phyloP scores from a whole-genome alignment of 1,140 invertebrate genomes.

The Heliconius eleuchia region DNA sequence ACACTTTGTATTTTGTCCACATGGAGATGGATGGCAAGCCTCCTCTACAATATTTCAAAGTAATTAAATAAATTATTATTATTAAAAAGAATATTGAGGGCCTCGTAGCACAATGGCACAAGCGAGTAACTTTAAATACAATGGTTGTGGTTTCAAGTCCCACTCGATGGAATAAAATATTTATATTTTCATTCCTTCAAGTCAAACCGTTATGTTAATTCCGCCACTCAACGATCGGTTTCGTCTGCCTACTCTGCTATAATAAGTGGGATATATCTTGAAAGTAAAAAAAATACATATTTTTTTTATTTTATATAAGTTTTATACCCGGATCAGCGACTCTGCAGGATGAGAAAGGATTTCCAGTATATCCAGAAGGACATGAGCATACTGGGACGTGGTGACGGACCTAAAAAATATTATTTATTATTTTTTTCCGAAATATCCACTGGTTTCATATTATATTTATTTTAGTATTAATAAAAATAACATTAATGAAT shows the following conservation, averaged over 20 bases:
- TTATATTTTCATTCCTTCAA: too few relatives aligned
- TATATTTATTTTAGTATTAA: not conserved
- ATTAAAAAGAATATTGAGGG: too few relatives aligned
- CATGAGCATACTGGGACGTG: constrained; percentile 93
- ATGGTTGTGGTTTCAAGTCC: too few relatives aligned
- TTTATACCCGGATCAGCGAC: constrained; percentile 83
- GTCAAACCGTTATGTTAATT: too few relatives aligned
- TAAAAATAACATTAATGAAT: not conserved
- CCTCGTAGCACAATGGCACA: too few relatives aligned
- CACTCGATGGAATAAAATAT: too few relatives aligned
- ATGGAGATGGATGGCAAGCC: constrained; percentile 89
- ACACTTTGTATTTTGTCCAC: constrained; percentile 90
- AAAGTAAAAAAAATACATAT: not conserved
- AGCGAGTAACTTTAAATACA: too few relatives aligned
- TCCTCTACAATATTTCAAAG: constrained; percentile 83
- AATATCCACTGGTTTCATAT: not conserved
- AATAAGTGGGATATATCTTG: not conserved
- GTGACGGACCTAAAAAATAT: constrained; percentile 83
- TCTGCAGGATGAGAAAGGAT: constrained; percentile 86
- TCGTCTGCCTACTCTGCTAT: too few relatives aligned
- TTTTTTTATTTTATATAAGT: not conserved
- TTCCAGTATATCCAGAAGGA: constrained; percentile 90
- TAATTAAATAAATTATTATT: constrained; percentile 9
- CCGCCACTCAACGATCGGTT: too few relatives aligned
- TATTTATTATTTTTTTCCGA: not conserved